These are phyloP conservation scores for Anguilla megastoma DNA, from an alignment of 2,797 vertebrate species.

Conservation along the genomic window DNA sequence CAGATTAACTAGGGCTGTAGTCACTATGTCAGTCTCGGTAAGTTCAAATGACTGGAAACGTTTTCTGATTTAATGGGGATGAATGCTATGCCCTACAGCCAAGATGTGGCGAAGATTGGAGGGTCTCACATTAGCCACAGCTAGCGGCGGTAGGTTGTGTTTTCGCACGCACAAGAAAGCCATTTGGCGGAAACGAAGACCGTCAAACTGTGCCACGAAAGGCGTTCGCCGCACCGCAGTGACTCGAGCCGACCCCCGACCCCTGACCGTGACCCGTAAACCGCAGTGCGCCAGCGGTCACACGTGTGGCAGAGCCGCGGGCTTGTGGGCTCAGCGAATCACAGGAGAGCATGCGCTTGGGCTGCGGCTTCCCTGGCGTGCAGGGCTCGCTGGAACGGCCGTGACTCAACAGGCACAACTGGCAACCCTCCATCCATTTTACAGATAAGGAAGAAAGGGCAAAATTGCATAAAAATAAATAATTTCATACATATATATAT, in stretches of 20 bases:
- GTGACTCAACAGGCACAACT: no score
- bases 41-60: background rate
- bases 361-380: no score
- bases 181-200: no score
- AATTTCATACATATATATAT: no score
- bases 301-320: background rate
- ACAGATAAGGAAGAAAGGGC: no score
- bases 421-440: no score
- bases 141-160: background rate
- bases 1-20: background rate
- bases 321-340: no score
- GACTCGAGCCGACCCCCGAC: background rate
- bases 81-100: background rate
- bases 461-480: no score
- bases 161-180: background rate
- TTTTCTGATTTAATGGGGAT: background rate
- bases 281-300: background rate
- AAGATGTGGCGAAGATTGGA: background rate
- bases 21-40: background rate
- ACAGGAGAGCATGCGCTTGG: no score
- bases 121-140: background rate
- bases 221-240: background rate
- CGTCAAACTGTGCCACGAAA: background rate
- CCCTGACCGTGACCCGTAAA: no score
- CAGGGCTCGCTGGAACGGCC: no score